A percentile compares a stretch with the other conserved stretches of the same genome.
Conservation (phyloP, 2,888 invertebrate genomes). For the Alloplasta piceator region DNA sequence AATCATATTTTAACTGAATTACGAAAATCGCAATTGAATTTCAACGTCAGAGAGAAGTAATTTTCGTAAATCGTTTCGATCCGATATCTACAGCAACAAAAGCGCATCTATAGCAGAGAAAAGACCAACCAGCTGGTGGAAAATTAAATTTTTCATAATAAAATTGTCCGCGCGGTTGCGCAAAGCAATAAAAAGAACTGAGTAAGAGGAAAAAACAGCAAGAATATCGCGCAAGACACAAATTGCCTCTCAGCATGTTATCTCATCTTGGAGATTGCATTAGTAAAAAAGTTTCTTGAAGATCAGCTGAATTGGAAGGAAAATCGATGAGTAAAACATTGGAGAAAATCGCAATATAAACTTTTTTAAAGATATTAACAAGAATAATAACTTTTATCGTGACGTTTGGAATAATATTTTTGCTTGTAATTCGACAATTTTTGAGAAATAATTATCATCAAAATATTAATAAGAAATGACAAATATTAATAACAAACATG, state of each 20-base stretch:
- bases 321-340: constrained; percentile 2
- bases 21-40: constrained; percentile 24
- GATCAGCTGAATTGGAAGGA: constrained; percentile 20
- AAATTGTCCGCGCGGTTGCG: constrained; percentile 2
- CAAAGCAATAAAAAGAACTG: constrained; percentile 14
- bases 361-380: too few relatives aligned
- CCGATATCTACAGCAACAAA: neutral
- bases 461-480: too few relatives aligned
- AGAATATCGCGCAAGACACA: neutral
- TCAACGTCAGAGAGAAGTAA: constrained; percentile 5
- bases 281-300: constrained; percentile 3
- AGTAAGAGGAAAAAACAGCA: constrained; percentile 3
- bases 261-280: constrained; percentile 14
- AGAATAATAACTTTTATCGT: too few relatives aligned
- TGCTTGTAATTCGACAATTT: too few relatives aligned
- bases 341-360: neutral
- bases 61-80: constrained; percentile 34
- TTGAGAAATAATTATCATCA: too few relatives aligned
- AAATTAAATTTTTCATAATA: constrained; percentile 33
- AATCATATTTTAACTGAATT: constrained; percentile 39
- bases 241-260: constrained; percentile 13
- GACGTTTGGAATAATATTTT: too few relatives aligned
- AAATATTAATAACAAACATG: too few relatives aligned
- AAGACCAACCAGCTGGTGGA: constrained; percentile 8
- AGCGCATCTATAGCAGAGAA: neutral